Base-by-base conservation (phyloP, 92 coral and sea anemone species). In the Actinernus sp. region DNA sequence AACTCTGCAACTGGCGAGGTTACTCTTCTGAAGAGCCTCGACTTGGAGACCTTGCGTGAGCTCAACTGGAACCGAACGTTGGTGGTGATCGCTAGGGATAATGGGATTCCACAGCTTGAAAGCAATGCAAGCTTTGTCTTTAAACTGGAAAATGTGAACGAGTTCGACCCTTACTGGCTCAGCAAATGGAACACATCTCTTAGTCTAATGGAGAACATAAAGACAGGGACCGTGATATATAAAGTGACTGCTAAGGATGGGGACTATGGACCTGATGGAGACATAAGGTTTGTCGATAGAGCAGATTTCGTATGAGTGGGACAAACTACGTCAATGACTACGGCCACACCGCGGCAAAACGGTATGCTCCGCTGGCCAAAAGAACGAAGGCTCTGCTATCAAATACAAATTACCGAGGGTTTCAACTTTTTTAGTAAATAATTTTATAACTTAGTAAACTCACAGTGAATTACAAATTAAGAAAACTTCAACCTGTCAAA, bases 251-350 rank as follows among this genome's bases (percentile, higher is more conserved):
- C 96, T 36, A 74, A 70, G 7, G 96, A 90, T 28, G 70, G 29
- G 50, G 93, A 92, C 47, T 85, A 70, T 67, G 90, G 95, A 2
- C 65, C 66, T 26, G 93, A 87, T 54, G 93, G 93, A 68, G 31
- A 60, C 37, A 57, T 87, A 53, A 76, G 81, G 93, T 45, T 9
- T 45, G 5, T 8, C 21, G n/a, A n/a, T n/a, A n/a, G n/a, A n/a
- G n/a, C n/a, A n/a, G n/a, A n/a, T n/a, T n/a, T n/a, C n/a, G n/a
- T n/a, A n/a, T n/a, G n/a, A n/a, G n/a, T n/a, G n/a, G n/a, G n/a
- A n/a, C n/a, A n/a, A n/a, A n/a, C n/a, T n/a, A n/a, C n/a, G n/a
- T n/a, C n/a, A n/a, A n/a, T n/a, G n/a, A n/a, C n/a, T n/a, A n/a
- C n/a, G n/a, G n/a, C n/a, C n/a, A n/a, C n/a, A n/a, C n/a, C n/a